Base-by-base conservation (phyloP, 1,140 invertebrate species). In the Eubasilissa regina region DNA sequence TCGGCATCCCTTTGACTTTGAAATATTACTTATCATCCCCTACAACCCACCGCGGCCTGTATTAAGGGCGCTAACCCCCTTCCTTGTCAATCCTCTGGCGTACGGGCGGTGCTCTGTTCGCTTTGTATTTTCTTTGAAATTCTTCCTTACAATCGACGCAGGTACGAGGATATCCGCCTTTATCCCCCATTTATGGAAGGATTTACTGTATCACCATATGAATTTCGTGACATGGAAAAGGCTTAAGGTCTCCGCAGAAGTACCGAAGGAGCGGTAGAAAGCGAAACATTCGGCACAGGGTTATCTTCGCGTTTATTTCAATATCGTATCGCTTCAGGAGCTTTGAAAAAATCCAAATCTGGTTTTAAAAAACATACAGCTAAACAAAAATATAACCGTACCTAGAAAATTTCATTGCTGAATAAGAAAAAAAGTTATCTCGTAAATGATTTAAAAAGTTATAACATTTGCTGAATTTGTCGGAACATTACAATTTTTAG, bases 201-300 rank as follows among this genome's bases (percentile, higher is more conserved):
- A 82, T 82, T 82, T 82, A 75, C 78, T 78, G 72, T 80, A 82
- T 82, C 81, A 82, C 75, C 81, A 80, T 82, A 82, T 80, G 81
- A 82, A 80, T 78, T 80, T 80, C 78, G 78, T 78, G 81, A 82
- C 81, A 82, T 70, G 78, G 79, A 82, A 82, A 80, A 82, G 78
- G 81, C 70, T 80, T 82, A 60, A 75, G 78, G 73, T 68, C 72
- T 77, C 56, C 73, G 25, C 72, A 70, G 66, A 75, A 75, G 56
- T 56, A 55, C 55, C 47, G 44, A 53, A 58, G 44, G 68, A 58
- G 70, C 35, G 13, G 17, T 44, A 11, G 68, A 78, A 78, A 70
- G 70, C 51, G 66, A 70, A 78, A 72, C 44, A 74, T 56, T 74
- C 53, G 51, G 19, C 35, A 55, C 53, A 44, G 25, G 70, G 25